Evolutionary conservation across 2,888 invertebrate species (phyloP), one percentile per base, ranked within the genome.

Genomic region (Campopleginae sp.): DNA sequence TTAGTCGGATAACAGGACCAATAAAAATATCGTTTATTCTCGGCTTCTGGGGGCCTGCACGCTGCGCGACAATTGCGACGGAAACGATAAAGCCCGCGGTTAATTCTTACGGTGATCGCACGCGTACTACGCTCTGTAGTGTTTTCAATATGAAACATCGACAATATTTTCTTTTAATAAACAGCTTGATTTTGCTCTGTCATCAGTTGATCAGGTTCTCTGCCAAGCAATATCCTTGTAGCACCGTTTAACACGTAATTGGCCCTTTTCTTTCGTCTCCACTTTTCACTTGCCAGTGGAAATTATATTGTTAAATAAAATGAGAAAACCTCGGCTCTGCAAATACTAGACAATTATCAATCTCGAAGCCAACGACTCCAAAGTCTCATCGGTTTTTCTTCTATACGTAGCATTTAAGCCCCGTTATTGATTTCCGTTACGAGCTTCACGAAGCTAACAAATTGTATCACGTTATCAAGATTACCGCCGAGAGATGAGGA

Each of bases 1-100:
- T 92, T 92, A 92, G 89, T 86, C 87, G 77, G 87, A 80, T 88
- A 89, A 89, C 87, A 89, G 88, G 89, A 82, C 88, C 89, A 90
- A 92, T 91, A 90, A 91, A 92, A 92, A 88, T 89, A 90, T 91
- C 92, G 90, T 91, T 92, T 90, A 91, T 90, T 90, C 90, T 86
- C 87, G 71, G 79, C 82, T 80, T 86, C 86, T 76, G 48, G 85
- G 79, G 80, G 54, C 79, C 79, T 86, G 68, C 80, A 80, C 87
- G 86, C 84, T 83, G 89, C 89, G 88, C 89, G 88, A 90, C 91
- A 90, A 91, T 89, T 89, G 89, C 88, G 82, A 79, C 89, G 88
- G 89, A 89, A 88, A 68, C 87, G 88, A 90, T 90, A 88, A 89
- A 89, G 80, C 75, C 86, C 65, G 74, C 74, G 82, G 80, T 74